Evolutionary conservation across 2,797 vertebrate genomes (phyloP).

Genomic region (Fratercula arctica): DNA sequence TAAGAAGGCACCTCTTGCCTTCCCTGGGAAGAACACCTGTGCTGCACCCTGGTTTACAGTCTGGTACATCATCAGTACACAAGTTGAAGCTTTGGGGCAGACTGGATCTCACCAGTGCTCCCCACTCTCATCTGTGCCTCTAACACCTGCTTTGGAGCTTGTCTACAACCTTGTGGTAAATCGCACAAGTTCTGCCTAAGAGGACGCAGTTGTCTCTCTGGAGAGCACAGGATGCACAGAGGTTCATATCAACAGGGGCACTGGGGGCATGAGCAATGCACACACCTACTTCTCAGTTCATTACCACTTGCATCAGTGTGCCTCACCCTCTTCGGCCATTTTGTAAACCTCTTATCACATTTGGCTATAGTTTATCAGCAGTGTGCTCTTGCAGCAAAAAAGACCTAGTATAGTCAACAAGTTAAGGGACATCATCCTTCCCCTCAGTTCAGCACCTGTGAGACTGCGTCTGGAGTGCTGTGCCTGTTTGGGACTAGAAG

Average conservation of each 20-base stretch:
- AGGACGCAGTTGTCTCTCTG: not conserved
- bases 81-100: not conserved
- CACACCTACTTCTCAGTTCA: not conserved
- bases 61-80: not conserved
- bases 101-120: not conserved
- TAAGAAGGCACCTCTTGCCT: not conserved
- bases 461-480: not conserved
- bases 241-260: not conserved
- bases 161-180: not conserved
- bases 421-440: not conserved
- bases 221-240: not conserved
- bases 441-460: not conserved
- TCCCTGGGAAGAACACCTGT: not conserved
- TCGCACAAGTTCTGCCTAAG: not conserved
- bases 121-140: not conserved
- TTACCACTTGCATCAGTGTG: not conserved
- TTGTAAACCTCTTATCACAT: not conserved
- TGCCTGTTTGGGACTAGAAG: not conserved
- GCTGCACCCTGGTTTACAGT: not conserved
- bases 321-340: not conserved
- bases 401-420: accelerated
- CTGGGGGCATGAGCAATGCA: accelerated
- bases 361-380: not conserved
- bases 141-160: not conserved
- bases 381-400: not conserved